A percentile compares a stretch with the other conserved stretches of the same genome.
phyloP scores from a whole-genome alignment of 2,797 vertebrate species.

The Aselliscus stoliczkanus region DNA sequence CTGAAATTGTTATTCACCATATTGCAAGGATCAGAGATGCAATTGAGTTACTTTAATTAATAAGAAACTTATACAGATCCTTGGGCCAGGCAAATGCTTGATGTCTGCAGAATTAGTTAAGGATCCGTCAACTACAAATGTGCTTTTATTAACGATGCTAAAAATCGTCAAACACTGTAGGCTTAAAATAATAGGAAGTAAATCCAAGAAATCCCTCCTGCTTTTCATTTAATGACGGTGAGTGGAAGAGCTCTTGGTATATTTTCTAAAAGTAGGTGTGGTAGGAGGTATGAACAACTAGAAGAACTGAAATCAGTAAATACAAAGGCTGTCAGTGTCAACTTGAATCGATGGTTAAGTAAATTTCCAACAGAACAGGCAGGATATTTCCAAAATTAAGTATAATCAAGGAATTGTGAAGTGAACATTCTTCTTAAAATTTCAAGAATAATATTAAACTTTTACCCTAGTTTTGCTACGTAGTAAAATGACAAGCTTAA shows the following conservation, averaged over 20 bases:
- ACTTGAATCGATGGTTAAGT: background rate
- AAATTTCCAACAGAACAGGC: background rate
- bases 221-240: background rate
- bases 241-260: background rate
- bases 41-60: background rate
- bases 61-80: background rate
- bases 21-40: background rate
- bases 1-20: background rate
- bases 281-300: no score
- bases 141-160: background rate
- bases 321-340: background rate
- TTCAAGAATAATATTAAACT: background rate
- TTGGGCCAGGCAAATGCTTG: background rate
- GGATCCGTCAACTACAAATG: no score
- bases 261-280: background rate
- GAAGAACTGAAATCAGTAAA: background rate
- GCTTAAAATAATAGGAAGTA: background rate
- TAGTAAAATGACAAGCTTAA: background rate
- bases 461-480: background rate
- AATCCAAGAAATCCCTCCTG: background rate
- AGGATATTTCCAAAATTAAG: background rate
- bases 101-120: background rate
- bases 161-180: background rate
- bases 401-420: background rate
- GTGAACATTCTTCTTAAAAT: background rate